phyloP scores from a whole-genome alignment of 2,888 invertebrate species.

The Hydraecia micacea region DNA sequence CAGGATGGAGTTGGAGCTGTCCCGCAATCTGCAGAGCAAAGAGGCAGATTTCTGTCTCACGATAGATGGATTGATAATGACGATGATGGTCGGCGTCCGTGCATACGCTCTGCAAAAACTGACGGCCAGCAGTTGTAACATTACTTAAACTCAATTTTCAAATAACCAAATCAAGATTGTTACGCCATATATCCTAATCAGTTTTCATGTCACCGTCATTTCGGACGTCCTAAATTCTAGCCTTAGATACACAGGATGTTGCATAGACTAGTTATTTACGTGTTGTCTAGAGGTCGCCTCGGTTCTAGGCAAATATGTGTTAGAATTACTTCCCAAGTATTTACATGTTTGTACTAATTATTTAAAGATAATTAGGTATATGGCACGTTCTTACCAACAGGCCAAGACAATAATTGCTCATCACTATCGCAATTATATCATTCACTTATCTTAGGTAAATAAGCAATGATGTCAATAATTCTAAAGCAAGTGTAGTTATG shows the following conservation, averaged over 20 bases:
- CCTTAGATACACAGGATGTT: conserved; percentile 47
- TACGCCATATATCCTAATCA: conserved; percentile 3
- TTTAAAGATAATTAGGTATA: conserved; percentile 38
- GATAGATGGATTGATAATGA: background rate
- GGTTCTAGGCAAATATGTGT: conserved; percentile 28
- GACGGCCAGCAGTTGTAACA: background rate
- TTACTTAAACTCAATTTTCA: background rate
- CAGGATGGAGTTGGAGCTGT: too few species aligned
- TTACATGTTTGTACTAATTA: conserved; percentile 24
- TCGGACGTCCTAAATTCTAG: conserved; percentile 42
- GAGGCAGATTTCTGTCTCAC: too few species aligned
- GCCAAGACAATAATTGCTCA: background rate
- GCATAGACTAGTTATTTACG: conserved; percentile 41
- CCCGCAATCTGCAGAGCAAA: too few species aligned
- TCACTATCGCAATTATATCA: background rate
- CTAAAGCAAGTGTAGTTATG: background rate
- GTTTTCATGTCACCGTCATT: conserved; percentile 30
- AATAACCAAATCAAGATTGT: conserved; percentile 8
- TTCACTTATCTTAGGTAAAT: background rate
- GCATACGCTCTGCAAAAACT: background rate
- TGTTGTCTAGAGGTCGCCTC: conserved; percentile 48
- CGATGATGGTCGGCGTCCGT: background rate
- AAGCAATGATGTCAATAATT: background rate
- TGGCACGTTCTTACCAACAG: background rate
- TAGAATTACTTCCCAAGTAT: conserved; percentile 13